These are phyloP conservation scores for Oophaga sylvatica DNA, from an alignment of 2,797 vertebrate species.

Conservation along the genomic window DNA sequence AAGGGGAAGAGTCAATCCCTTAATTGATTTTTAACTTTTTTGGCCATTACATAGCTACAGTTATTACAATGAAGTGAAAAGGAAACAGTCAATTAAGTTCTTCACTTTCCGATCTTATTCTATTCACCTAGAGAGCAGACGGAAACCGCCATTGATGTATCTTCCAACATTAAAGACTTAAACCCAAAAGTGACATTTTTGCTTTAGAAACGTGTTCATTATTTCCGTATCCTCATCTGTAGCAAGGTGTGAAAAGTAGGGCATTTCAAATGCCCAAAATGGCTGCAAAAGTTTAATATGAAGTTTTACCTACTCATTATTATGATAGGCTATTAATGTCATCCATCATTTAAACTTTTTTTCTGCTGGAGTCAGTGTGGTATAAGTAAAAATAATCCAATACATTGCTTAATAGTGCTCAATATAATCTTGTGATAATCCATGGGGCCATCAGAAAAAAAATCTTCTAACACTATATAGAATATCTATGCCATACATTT, in stretches of 20 bases:
- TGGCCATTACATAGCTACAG: constrained; percentile 4
- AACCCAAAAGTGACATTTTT: constrained; percentile 14
- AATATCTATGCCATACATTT: no score
- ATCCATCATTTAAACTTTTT: neutral
- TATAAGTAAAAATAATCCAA: neutral
- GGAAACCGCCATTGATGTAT: neutral
- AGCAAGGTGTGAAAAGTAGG: neutral
- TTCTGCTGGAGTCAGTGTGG: neutral
- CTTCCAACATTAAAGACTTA: neutral
- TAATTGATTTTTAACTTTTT: constrained; percentile 31
- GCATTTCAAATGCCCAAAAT: neutral
- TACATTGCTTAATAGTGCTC: no score
- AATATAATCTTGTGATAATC: no score
- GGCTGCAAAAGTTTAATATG: neutral
- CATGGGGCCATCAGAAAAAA: no score
- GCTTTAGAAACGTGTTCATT: neutral
- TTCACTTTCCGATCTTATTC: neutral
- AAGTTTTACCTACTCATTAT: constrained; percentile 11
- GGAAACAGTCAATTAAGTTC: constrained; percentile 9
- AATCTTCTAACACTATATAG: no score
- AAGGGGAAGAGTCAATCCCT: constrained; percentile 31
- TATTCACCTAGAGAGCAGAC: neutral
- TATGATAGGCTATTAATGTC: neutral
- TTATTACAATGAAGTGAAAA: constrained; percentile 9
- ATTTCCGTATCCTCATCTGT: neutral